Evolutionary conservation across 2,113 vertebrate species (phyloP).

Genomic region (Lophura nycthemera): DNA sequence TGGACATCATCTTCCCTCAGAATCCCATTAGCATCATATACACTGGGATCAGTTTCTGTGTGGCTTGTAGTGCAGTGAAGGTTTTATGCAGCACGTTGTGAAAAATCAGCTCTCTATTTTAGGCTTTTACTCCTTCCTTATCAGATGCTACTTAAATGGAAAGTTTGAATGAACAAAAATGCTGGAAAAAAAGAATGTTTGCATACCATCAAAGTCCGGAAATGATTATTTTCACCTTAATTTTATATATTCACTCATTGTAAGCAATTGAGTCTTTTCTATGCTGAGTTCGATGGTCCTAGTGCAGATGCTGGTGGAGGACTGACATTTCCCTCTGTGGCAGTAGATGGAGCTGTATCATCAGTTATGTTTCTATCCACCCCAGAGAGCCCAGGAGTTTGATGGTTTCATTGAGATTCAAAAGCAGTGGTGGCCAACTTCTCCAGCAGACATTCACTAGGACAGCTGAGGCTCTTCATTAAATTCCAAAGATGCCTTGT

Average conservation of each 20-base stretch:
- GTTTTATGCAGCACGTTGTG: background rate
- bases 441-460: background rate
- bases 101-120: background rate
- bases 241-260: background rate
- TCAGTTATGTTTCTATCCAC: background rate
- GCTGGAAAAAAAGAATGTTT: background rate
- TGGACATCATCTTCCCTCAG: background rate
- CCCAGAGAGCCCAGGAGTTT: accelerated
- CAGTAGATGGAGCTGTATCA: constrained; percentile 59
- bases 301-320: background rate
- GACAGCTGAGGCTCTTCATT: background rate
- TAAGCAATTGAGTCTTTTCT: background rate
- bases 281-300: background rate
- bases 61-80: background rate
- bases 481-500: background rate
- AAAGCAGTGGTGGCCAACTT: background rate
- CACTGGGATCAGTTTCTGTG: background rate
- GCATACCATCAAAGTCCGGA: background rate
- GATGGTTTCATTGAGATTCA: background rate
- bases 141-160: background rate
- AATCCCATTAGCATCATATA: background rate
- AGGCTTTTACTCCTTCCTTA: background rate
- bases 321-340: background rate
- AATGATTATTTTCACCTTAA: background rate
- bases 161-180: background rate